Evolutionary conservation across 2,797 vertebrate species (phyloP).

Genomic region (Coccyzus lansbergi): DNA sequence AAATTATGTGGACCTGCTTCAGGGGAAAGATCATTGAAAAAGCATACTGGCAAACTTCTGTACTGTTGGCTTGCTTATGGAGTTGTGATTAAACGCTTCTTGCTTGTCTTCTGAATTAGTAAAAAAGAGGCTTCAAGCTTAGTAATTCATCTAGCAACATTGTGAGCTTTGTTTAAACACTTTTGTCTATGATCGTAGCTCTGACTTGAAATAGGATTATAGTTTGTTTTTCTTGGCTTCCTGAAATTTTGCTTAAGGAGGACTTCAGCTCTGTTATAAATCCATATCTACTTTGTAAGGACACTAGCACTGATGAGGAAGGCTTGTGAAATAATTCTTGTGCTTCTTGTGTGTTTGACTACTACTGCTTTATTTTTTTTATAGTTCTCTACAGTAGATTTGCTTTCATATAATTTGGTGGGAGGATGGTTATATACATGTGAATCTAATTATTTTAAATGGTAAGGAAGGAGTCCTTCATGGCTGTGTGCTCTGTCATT

Average conservation of each 20-base stretch:
- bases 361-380: neutral
- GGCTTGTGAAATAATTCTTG: neutral
- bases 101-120: neutral
- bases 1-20: fast-evolving
- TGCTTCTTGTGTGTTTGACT: neutral
- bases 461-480: neutral
- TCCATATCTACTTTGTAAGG: neutral
- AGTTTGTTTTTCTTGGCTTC: slow-evolving; percentile 48
- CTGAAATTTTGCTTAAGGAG: neutral
- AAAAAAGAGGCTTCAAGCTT: neutral
- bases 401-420: neutral
- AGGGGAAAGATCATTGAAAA: neutral
- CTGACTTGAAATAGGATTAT: slow-evolving; percentile 18
- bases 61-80: neutral
- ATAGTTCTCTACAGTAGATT: neutral
- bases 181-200: neutral
- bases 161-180: slow-evolving; percentile 32
- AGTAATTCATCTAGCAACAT: neutral
- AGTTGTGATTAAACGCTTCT: neutral
- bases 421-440: neutral
- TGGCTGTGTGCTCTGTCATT: neutral
- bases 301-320: neutral
- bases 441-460: neutral
- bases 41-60: neutral
- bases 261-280: neutral